phyloP scores from a whole-genome alignment of 1,140 invertebrate genomes.

The Maniola jurtina region DNA sequence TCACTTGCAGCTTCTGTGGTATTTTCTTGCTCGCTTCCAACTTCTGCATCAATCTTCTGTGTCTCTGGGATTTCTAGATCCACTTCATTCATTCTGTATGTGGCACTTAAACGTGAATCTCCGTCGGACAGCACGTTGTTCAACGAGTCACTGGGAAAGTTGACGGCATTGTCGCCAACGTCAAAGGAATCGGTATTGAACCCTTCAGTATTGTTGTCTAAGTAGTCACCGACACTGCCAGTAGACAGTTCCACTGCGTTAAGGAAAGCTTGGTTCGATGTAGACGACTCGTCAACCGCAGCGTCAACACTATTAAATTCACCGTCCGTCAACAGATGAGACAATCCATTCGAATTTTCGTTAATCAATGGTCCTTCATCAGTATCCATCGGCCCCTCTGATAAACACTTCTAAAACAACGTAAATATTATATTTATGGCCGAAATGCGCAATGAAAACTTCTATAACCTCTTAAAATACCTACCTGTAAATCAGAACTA shows the following conservation, averaged over 20 bases:
- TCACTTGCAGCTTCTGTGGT: constrained; percentile 11
- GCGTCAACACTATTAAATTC: constrained; percentile 71
- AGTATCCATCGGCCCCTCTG: constrained; percentile 64
- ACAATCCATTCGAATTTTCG: constrained; percentile 69
- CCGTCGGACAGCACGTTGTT: constrained; percentile 63
- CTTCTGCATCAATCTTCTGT: constrained; percentile 21
- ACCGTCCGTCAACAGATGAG: constrained; percentile 66
- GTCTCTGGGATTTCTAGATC: constrained; percentile 53
- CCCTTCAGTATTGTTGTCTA: constrained; percentile 60
- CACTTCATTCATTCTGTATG: constrained; percentile 52
- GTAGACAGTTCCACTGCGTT: constrained; percentile 68
- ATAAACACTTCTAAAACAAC: constrained; percentile 58
- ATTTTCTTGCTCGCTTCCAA: constrained; percentile 21
- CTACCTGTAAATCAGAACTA: constrained; percentile 63
- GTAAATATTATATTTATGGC: constrained; percentile 21
- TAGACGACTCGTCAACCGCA: constrained; percentile 63
- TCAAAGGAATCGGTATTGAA: constrained; percentile 67
- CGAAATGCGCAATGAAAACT: constrained; percentile 19
- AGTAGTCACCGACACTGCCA: constrained; percentile 66
- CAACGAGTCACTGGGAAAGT: constrained; percentile 62
- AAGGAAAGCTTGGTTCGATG: constrained; percentile 68
- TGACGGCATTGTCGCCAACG: constrained; percentile 68
- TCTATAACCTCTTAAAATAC: constrained; percentile 50
- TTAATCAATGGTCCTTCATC: constrained; percentile 70
- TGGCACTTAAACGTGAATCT: constrained; percentile 58